Evolutionary conservation across 2,113 vertebrate genomes (phyloP).

Genomic region (Pontoporia blainvillei): DNA sequence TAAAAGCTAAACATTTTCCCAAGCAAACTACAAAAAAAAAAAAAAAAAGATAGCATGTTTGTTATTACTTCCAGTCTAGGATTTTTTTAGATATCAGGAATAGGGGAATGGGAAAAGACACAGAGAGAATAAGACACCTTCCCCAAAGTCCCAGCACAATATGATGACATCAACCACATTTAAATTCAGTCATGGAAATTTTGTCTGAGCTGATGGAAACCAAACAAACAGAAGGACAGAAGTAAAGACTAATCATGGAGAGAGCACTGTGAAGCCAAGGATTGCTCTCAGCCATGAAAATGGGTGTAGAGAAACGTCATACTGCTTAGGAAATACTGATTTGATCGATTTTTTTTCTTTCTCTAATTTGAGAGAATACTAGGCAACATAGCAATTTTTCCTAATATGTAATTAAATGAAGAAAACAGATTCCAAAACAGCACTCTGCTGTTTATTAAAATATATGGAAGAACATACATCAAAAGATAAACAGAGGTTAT

Average conservation of each 20-base stretch:
- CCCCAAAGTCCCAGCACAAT: neutral
- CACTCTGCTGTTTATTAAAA: neutral
- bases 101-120: neutral
- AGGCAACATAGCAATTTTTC: neutral
- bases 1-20: constrained; percentile 3
- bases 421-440: neutral
- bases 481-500: neutral
- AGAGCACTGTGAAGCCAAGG: neutral
- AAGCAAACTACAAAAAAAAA: neutral
- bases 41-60: neutral
- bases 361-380: neutral
- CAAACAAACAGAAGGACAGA: neutral
- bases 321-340: neutral
- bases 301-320: neutral
- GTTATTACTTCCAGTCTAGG: neutral
- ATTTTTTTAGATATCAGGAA: neutral
- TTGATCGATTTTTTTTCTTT: constrained; percentile 7
- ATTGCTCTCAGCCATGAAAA: neutral
- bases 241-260: neutral
- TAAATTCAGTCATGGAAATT: neutral
- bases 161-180: neutral
- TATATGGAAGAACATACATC: neutral
- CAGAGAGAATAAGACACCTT: neutral
- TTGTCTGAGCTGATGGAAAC: neutral
- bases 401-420: neutral